phyloP scores from a whole-genome alignment of 1,140 invertebrate species.

The Caenorhabditis elegans region WBcel235 BX284606.5:3380001-3380500 shows the following conservation, averaged over 20 bases:
- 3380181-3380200: background rate
- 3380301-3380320: background rate
- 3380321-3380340: background rate
- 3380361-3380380: background rate
- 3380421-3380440: background rate
- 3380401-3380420: background rate
- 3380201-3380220: constrained; percentile 6
- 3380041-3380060: background rate
- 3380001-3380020: too few relatives aligned
- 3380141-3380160: constrained; percentile 30
- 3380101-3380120: constrained; percentile 17
- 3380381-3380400: background rate
- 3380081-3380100: background rate
- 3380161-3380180: background rate
- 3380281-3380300: background rate
- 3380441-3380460: background rate
- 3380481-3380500: background rate
- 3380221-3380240: background rate
- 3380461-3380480: background rate
- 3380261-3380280: background rate
- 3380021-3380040: too few relatives aligned
- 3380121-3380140: constrained; percentile 22
- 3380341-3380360: background rate
- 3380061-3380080: background rate
- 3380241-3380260: background rate